Base-by-base conservation (phyloP, 2,888 invertebrate genomes). In the Dryomyza anilis region DNA sequence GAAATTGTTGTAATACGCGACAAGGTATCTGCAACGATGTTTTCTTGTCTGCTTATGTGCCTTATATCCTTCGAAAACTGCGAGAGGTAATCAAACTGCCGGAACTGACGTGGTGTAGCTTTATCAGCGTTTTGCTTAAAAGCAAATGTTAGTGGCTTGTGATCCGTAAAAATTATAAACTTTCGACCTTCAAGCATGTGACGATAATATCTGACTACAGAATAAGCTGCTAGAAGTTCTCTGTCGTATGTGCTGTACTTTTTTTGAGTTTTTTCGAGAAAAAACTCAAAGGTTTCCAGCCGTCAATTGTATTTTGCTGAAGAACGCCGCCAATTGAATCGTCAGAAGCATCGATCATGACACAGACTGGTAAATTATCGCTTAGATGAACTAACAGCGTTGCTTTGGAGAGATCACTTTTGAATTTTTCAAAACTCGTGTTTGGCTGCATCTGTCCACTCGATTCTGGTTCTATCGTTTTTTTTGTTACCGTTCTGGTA, bases 191-290 rank as follows among this genome's bases (percentile, higher is more conserved):
- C 58, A 29, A 48, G 10, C 23, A 59, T 46, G 23, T 21, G 29
- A 14, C 75, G 69, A 65, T 83, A 84, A 63, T 80, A 69, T 52
- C 74, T 73, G 0, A 82, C 70, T 0, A 77, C 75, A 29, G 71
- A 67, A 57, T 80, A 83, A 0, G 81, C 77, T 0, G 79, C 80
- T 5, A 80, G 3, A 67, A 83, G 72, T 68, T 81, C 80, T 7
- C 80, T 36, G 63, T 84, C 81, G 66, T 80, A 82, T 23, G 73
- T 76, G 14, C 77, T 75, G 50, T 81, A 83, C 5, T 77, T 78
- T 12, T 36, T 58, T 65, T 83, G 2, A 82, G 64, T 29, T 78
- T 78, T 57, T 69, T 69, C 1, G 79, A 80, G 62, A 77, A 81
- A 64, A 80, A 83, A 1, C 76, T 76, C 6, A 81, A 64, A 0